phyloP scores from a whole-genome alignment of 2,888 invertebrate genomes.

The Timandra comae region DNA sequence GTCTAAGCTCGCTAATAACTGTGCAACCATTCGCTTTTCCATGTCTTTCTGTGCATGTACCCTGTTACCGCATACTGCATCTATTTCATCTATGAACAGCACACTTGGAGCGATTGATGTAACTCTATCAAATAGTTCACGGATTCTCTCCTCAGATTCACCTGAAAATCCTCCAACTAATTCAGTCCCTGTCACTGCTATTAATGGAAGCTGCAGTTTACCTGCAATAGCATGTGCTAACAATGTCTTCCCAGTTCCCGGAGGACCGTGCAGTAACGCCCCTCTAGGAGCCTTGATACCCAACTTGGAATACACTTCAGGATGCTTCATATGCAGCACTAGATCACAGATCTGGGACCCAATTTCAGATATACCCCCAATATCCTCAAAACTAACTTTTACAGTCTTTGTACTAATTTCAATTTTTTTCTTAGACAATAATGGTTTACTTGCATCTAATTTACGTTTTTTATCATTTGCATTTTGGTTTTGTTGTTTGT shows the following conservation, averaged over 20 bases:
- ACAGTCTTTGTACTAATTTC: slow-evolving; percentile 54
- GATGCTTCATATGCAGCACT: slow-evolving; percentile 90
- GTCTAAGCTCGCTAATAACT: slow-evolving; percentile 92
- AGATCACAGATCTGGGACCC: slow-evolving; percentile 83
- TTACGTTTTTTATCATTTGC: slow-evolving; percentile 58
- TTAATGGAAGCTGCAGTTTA: slow-evolving; percentile 88
- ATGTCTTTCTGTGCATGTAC: slow-evolving; percentile 95
- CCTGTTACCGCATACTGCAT: slow-evolving; percentile 94
- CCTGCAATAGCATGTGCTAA: slow-evolving; percentile 90
- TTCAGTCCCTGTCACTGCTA: slow-evolving; percentile 94
- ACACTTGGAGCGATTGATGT: slow-evolving; percentile 85
- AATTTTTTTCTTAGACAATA: slow-evolving; percentile 46
- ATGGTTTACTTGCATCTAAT: slow-evolving; percentile 40
- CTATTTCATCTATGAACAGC: slow-evolving; percentile 97
- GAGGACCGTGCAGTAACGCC: slow-evolving; percentile 95
- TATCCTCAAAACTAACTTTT: slow-evolving; percentile 81
- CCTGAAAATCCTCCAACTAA: slow-evolving; percentile 96
- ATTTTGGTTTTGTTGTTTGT: slow-evolving; percentile 44
- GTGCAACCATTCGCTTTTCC: slow-evolving; percentile 96
- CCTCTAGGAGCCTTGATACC: slow-evolving; percentile 93
- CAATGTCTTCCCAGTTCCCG: slow-evolving; percentile 94
- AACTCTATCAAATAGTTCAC: slow-evolving; percentile 93
- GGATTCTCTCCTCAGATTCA: slow-evolving; percentile 94
- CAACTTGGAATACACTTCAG: slow-evolving; percentile 89
- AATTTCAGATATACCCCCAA: slow-evolving; percentile 88